Percentiles rank a stretch among this genome's conserved stretches.
Conservation (phyloP, 2,113 vertebrate genomes). For the Hippocampus comes region DNA sequence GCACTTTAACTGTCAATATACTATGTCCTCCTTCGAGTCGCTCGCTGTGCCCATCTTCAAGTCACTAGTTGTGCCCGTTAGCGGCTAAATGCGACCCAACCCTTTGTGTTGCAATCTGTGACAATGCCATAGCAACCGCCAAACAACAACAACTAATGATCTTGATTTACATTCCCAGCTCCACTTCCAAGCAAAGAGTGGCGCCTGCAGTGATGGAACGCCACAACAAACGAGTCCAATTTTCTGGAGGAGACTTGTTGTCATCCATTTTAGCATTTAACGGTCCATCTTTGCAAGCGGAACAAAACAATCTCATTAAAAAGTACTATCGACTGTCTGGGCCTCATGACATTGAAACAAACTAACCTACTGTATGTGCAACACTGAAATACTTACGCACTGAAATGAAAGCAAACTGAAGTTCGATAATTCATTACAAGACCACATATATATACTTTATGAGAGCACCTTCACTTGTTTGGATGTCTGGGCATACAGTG, state of each 20-base stretch:
- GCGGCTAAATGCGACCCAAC: background rate
- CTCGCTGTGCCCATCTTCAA: too few relatives aligned
- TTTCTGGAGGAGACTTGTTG: constrained; percentile 1
- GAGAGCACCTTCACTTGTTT: background rate
- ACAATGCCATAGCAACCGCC: constrained; percentile 23
- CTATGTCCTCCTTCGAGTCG: too few relatives aligned
- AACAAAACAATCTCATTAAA: background rate
- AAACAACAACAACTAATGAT: constrained; percentile 22
- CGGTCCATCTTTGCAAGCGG: background rate
- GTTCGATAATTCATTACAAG: constrained; percentile 52
- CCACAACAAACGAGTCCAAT: background rate
- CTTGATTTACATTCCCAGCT: background rate
- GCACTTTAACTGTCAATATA: too few relatives aligned
- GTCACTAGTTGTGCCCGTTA: too few relatives aligned
- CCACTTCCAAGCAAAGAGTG: constrained; percentile 1
- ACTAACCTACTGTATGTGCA: background rate
- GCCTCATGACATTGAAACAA: background rate
- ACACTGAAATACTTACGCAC: constrained; percentile 28
- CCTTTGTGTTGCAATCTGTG: constrained; percentile 14
- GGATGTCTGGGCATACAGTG: background rate
- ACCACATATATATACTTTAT: constrained; percentile 17
- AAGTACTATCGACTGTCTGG: background rate
- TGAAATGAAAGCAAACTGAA: constrained; percentile 42
- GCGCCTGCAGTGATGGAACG: constrained; percentile 11
- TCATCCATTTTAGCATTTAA: background rate